Base-by-base conservation (phyloP, 2,113 vertebrate species). In the Lepus americanus region DNA sequence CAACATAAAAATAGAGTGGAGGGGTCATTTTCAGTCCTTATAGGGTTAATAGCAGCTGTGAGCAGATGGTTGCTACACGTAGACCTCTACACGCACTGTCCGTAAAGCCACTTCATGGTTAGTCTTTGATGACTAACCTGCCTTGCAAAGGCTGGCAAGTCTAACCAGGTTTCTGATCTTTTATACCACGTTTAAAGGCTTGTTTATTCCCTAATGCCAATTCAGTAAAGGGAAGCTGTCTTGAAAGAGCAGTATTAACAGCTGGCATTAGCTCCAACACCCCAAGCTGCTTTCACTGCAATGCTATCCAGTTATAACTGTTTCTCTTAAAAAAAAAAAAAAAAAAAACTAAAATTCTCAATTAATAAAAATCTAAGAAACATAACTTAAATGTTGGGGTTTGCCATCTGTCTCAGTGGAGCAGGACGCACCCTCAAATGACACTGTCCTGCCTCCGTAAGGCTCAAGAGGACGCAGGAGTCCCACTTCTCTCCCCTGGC, bases 31-130 rank as follows among this genome's bases (percentile, higher is more conserved):
- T 98, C 97, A 98, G 98, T 98, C 98, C 97, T 95, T 97, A 96
- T 78, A 96, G 97, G 97, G 98, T 98, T 97, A 94, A 98, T 98
- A 98, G 98, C 97, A 98, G 98, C 98, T 98, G 98, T 98, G 98
- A 98, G 98, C 98, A 98, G 97, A 95, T 97, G 98, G 97, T 97
- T 98, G 98, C 98, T 98, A 98, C 98, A 97, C 98, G 96, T 94
- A 95, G 97, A 98, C 98, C 98, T 98, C 97, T 97, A 97, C 92
- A 98, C 95, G 98, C 97, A 98, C 97, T 94, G 92, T 97, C 98
- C 98, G 92, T 70, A 95, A 98, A 98, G 97, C 97, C 98, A 97
- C 97, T 92, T 33, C 94, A 88, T 96, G 97, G 98, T 96, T 74
- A 91, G 94, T 94, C 94, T 96, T 85, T 81, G 94, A 96, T 94